A percentile compares a stretch with the other conserved stretches of the same genome.
These are phyloP conservation scores for Bradysia coprophila DNA, from an alignment of 1,140 invertebrate genomes.

Conservation along the genomic window DNA sequence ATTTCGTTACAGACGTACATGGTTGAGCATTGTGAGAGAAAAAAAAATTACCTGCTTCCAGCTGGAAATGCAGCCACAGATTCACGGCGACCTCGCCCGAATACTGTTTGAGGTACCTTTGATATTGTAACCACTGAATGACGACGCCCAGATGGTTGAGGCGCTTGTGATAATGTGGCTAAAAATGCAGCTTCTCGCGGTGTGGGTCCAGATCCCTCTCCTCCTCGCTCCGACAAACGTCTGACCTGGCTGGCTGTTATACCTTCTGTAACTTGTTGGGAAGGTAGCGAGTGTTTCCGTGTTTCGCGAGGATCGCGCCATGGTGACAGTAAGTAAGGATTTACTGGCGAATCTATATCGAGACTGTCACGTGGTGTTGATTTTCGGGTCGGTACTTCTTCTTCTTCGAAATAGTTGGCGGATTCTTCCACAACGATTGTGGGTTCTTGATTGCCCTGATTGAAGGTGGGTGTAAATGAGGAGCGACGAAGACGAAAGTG, in stretches of 20 bases:
- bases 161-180: constrained; percentile 38
- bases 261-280: constrained; percentile 59
- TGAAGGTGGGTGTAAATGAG: constrained; percentile 28
- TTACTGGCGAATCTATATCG: constrained; percentile 54
- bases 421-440: constrained; percentile 50
- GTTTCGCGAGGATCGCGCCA: constrained; percentile 45
- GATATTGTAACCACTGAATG: constrained; percentile 73
- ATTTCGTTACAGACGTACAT: no score
- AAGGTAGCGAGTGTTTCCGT: constrained; percentile 62
- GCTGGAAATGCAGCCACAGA: constrained; percentile 56
- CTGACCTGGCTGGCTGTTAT: constrained; percentile 70
- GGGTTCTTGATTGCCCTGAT: constrained; percentile 36
- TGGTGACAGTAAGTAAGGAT: constrained; percentile 60
- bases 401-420: no score
- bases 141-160: constrained; percentile 49
- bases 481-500: no score
- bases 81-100: constrained; percentile 54
- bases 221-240: constrained; percentile 54
- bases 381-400: constrained; percentile 24
- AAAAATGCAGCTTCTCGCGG: constrained; percentile 57
- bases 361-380: constrained; percentile 35
- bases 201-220: constrained; percentile 37
- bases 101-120: constrained; percentile 48
- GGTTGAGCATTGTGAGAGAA: no score
- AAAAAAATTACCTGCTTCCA: constrained; percentile 10